Conservation (phyloP, 2,797 vertebrate genomes). For the Danio tinwini region DNA sequence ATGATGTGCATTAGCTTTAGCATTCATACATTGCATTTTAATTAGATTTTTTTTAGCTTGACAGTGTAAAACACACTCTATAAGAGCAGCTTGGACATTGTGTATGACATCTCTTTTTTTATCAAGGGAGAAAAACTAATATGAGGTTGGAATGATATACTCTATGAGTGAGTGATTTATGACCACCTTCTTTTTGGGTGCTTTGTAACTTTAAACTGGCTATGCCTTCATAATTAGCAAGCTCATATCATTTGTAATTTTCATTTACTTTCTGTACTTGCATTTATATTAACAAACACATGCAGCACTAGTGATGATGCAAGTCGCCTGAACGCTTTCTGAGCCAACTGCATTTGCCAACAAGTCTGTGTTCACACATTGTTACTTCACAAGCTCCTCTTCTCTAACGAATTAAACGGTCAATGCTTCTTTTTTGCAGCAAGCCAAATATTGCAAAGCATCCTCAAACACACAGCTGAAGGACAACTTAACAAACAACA, state of each 20-base stretch:
- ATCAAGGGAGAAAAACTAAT: background rate
- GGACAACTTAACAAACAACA: conserved; percentile 9
- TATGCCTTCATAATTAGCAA: background rate
- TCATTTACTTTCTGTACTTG: background rate
- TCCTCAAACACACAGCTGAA: conserved; percentile 14
- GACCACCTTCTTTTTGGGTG: background rate
- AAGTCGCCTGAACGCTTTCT: background rate
- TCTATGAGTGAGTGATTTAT: too few species aligned
- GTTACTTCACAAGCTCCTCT: conserved; percentile 1
- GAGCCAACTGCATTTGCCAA: conserved; percentile 14
- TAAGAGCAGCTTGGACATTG: background rate
- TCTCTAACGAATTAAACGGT: conserved; percentile 14
- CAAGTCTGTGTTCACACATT: background rate
- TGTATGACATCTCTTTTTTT: background rate
- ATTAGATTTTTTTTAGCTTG: too few species aligned
- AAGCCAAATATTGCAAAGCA: background rate
- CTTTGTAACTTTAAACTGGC: background rate
- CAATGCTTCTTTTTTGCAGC: background rate
- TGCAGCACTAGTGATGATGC: conserved; percentile 13
- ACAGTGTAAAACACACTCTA: too few species aligned
- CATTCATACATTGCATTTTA: too few species aligned
- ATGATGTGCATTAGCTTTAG: too few species aligned
- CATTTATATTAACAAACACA: background rate
- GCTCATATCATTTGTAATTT: background rate
- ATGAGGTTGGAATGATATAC: background rate